These are phyloP conservation scores for Gerris buenoi DNA, from an alignment of 1,140 invertebrate species.

Conservation along the genomic window DNA sequence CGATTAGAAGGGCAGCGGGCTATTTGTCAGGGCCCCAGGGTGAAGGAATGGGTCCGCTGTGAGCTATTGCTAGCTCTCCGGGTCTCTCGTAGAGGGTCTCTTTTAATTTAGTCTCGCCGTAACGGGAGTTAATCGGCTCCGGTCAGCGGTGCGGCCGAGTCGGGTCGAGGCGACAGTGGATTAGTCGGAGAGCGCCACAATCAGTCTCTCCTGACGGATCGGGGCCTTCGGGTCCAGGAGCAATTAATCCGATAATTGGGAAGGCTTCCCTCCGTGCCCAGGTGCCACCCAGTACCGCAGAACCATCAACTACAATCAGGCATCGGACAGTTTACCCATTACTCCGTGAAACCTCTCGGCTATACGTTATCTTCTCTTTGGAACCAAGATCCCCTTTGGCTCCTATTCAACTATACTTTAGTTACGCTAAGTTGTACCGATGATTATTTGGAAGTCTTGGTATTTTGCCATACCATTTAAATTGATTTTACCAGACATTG, in stretches of 20 bases:
- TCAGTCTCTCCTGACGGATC: background rate
- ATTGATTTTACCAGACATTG: too few species aligned
- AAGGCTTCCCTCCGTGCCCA: background rate
- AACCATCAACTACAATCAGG: background rate
- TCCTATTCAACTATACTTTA: too few species aligned
- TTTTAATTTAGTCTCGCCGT: background rate
- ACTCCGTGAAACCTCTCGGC: background rate
- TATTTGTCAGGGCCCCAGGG: background rate
- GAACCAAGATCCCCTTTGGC: too few species aligned
- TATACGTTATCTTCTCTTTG: too few species aligned
- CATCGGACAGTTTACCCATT: background rate
- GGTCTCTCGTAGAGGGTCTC: background rate
- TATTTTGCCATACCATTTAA: too few species aligned
- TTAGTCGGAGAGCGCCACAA: background rate
- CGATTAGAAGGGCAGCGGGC: background rate
- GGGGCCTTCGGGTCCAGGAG: background rate
- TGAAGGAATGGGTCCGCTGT: background rate
- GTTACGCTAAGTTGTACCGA: too few species aligned
- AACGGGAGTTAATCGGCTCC: background rate
- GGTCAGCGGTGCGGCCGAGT: background rate
- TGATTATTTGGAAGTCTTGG: too few species aligned
- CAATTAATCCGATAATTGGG: background rate
- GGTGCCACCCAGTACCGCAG: background rate
- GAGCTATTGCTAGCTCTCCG: background rate
- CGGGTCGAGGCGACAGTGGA: background rate